Conservation (phyloP, 2,113 vertebrate genomes). For the Pachycephala philippinensis region DNA sequence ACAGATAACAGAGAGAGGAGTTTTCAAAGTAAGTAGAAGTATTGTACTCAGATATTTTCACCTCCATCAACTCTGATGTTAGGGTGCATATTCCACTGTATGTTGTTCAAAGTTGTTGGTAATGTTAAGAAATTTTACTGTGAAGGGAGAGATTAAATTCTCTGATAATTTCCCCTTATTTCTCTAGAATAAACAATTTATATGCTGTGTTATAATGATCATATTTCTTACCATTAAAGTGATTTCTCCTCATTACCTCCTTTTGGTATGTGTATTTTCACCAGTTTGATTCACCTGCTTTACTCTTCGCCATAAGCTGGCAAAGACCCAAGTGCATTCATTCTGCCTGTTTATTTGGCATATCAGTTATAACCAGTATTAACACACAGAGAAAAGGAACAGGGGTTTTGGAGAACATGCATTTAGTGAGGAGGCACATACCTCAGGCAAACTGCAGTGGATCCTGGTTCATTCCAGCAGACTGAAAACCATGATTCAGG, state of each 20-base stretch:
- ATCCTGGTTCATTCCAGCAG: background rate
- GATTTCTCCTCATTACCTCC: background rate
- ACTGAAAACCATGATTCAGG: background rate
- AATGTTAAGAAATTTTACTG: background rate
- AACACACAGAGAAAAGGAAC: background rate
- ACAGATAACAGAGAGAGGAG: background rate
- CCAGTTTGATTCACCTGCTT: background rate
- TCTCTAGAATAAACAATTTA: background rate
- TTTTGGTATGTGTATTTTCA: background rate
- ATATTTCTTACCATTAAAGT: background rate
- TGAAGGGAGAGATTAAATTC: background rate
- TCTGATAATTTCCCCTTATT: background rate
- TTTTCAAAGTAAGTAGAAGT: background rate
- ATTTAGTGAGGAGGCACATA: background rate
- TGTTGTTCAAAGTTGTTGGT: background rate
- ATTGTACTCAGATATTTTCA: background rate
- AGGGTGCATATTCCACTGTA: background rate
- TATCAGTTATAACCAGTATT: background rate
- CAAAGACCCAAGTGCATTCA: background rate
- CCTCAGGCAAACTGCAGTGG: background rate
- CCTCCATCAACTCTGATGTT: background rate
- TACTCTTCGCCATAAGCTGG: background rate
- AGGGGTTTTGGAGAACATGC: background rate
- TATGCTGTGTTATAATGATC: background rate
- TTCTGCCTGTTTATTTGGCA: background rate